Percentiles rank a stretch among this genome's conserved stretches.
phyloP scores from a whole-genome alignment of 2,797 vertebrate genomes.

The Darevskia mixta region DNA sequence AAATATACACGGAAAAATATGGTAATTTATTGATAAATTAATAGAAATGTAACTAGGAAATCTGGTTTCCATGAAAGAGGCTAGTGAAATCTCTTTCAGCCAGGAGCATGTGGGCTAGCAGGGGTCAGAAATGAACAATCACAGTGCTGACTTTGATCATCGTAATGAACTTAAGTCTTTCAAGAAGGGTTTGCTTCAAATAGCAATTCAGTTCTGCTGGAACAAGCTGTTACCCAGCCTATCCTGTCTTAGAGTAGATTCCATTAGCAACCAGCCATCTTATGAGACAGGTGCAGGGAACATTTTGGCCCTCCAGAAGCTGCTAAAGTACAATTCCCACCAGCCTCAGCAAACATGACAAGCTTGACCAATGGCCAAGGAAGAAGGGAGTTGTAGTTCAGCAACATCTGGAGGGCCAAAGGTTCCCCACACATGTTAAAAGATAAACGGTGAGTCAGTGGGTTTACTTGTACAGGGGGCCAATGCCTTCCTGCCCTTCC shows the following conservation, averaged over 20 bases:
- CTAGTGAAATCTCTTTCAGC: not conserved
- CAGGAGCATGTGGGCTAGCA: not conserved
- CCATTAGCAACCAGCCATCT: not conserved
- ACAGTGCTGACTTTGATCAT: not conserved
- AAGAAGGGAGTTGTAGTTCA: too few relatives aligned
- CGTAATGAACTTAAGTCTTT: not conserved
- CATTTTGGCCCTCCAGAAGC: too few relatives aligned
- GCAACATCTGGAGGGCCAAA: too few relatives aligned
- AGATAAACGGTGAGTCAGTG: too few relatives aligned
- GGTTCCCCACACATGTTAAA: not conserved
- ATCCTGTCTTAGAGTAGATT: not conserved
- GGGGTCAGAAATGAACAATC: not conserved
- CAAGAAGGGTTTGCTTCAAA: not conserved
- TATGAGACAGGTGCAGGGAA: not conserved
- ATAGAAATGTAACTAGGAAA: not conserved
- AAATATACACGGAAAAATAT: too few relatives aligned
- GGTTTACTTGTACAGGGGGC: not conserved
- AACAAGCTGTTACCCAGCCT: not conserved
- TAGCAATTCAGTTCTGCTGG: not conserved
- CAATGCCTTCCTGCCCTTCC: not conserved
- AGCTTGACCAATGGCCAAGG: too few relatives aligned
- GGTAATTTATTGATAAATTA: not conserved
- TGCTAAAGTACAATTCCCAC: too few relatives aligned
- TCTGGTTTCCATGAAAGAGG: not conserved
- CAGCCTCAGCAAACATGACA: too few relatives aligned